Evolutionary conservation across 2,113 vertebrate genomes (phyloP).

Genomic region (Erythrocebus patas): DNA sequence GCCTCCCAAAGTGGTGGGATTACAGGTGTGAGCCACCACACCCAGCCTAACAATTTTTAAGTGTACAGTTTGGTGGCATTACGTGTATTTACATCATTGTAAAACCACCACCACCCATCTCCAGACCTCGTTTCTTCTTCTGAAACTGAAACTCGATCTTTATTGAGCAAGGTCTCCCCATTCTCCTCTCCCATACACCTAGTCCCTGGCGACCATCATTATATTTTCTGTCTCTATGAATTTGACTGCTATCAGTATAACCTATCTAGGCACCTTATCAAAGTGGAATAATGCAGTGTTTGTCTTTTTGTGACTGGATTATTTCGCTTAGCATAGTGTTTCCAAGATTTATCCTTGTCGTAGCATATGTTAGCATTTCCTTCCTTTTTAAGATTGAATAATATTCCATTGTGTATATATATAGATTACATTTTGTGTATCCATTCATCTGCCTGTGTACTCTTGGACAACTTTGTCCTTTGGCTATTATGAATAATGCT

Average conservation of each 20-base stretch:
- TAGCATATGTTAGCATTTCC: not conserved
- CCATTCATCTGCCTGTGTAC: not conserved
- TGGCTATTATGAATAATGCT: not conserved
- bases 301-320: not conserved
- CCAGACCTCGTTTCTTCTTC: not conserved
- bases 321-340: not conserved
- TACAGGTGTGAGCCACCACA: too few relatives aligned
- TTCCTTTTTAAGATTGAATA: not conserved
- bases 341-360: not conserved
- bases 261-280: too few relatives aligned
- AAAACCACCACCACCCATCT: not conserved
- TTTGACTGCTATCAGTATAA: too few relatives aligned
- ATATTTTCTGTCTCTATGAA: not conserved
- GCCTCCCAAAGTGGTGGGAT: too few relatives aligned
- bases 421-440: not conserved
- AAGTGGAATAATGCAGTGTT: not conserved
- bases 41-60: not conserved
- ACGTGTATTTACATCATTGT: too few relatives aligned
- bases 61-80: not conserved
- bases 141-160: not conserved
- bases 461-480: not conserved
- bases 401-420: not conserved
- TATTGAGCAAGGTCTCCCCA: accelerated
- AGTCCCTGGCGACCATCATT: not conserved
- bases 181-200: not conserved